These are phyloP conservation scores for Drosophila merina DNA, from an alignment of 2,888 invertebrate genomes.

Conservation along the genomic window DNA sequence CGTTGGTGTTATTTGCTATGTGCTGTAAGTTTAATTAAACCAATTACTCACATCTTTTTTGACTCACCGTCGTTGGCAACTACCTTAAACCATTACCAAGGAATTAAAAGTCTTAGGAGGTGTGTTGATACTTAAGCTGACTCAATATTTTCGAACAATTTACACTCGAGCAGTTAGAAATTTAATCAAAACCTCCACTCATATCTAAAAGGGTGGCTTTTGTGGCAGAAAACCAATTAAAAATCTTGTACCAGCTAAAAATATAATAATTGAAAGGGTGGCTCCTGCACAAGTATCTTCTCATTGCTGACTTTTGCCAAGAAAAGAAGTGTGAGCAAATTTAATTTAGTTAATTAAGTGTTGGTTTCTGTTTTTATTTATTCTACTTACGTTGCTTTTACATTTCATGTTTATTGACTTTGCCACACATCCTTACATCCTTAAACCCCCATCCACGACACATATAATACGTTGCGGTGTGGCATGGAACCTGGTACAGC, in stretches of 20 bases:
- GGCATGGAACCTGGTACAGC: constrained; percentile 83
- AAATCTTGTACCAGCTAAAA: constrained; percentile 57
- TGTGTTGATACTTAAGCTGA: neutral
- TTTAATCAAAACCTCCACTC: constrained; percentile 43
- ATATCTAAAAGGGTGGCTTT: constrained; percentile 18
- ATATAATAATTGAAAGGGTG: constrained; percentile 63
- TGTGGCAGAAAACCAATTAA: constrained; percentile 63
- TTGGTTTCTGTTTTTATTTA: constrained; percentile 69
- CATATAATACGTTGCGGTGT: constrained; percentile 18
- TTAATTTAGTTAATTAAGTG: constrained; percentile 77
- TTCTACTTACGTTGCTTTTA: constrained; percentile 66
- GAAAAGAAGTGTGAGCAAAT: constrained; percentile 49
- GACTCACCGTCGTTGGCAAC: neutral
- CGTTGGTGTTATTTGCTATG: constrained; percentile 98
- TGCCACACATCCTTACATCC: constrained; percentile 38
- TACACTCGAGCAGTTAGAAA: constrained; percentile 30
- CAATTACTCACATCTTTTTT: neutral
- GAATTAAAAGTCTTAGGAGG: neutral
- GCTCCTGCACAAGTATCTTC: neutral
- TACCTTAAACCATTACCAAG: neutral
- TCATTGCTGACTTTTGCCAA: neutral
- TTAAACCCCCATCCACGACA: constrained; percentile 4
- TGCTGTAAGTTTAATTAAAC: constrained; percentile 91
- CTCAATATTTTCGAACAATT: constrained; percentile 29
- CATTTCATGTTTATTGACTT: constrained; percentile 78